Evolutionary conservation across 30 jellyfish, hydroid and myxozoan species (phyloP), one percentile per base, ranked within the genome.

Genomic region (Mastigias papua): DNA sequence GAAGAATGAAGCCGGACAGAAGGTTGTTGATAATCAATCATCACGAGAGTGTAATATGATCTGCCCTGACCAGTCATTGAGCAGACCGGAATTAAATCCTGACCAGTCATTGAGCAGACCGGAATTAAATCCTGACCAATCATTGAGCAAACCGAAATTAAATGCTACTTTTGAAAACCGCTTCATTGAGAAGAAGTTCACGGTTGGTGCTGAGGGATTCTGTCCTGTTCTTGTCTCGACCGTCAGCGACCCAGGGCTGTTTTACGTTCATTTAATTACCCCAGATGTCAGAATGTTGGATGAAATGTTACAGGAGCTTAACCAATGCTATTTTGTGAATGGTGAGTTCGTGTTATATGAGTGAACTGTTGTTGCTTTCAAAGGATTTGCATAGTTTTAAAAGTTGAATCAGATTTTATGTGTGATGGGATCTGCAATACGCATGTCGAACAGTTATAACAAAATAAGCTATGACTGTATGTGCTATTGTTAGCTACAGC

Each of bases 231-330:
- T 96, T 21, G 97, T 96, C 1, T 90, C 99, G 1, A 80, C 60
- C 48, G 98, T 96, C 42, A 63, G 23, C 21, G 88, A 91, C 68
- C 99, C 99, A 0, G 91, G 97, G 9, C 63, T 63, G 50, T 90
- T 96, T 68, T 88, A 60, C 31, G 98, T 96, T n/a, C 98, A 96
- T 88, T 75, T 90, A 65, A 67, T 96, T 31, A 81, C 98, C 1
- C 98, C 98, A 20, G 97, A 96, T 49, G 95, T 91, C 2, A 89
- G 51, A 6, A 23, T 73, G 77, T 84, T 96, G 34, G 99, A 87
- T 49, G 65, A 70, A 21, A 63, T 86, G 89, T 62, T 81, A 86
- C 75, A 82, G 6, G 73, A 77, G 20, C 73, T 96, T 20, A 78
- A 96, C 49, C 86, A 61, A 11, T 87, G 82, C 88, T 96, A 91